Base-by-base conservation (phyloP, 2,113 vertebrate genomes). In the Neolamprologus sp. region DNA sequence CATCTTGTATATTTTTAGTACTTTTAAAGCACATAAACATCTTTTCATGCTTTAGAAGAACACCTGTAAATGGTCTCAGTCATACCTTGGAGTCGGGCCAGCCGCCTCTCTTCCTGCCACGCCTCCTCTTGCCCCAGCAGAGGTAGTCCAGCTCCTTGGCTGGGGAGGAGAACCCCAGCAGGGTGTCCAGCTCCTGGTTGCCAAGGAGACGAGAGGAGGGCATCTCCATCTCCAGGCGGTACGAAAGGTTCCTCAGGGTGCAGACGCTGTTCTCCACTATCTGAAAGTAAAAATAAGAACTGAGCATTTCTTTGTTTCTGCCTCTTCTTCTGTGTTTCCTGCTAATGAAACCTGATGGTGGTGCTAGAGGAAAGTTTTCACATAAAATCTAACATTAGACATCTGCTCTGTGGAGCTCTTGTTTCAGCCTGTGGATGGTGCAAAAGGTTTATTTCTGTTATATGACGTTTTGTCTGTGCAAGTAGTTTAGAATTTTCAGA, bases 191-290 rank as follows among this genome's bases (percentile, higher is more conserved):
- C 83, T 99, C 98, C 63, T 98, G 98, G 84, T 97, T 97, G 30
- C 98, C 97, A 2, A 99, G 96, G 90, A 98, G 96, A 45, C 98
- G 97, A 2, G 98, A 98, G 89, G 98, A 99, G 26, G 99, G 98
- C 93, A 99, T 98, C 95, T 99, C 99, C 90, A 99, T 96, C 87
- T 99, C 98, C 84, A 99, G 94, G 13, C 98, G 98, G 94, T 99
- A 99, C 0, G 99, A 99, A 57, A 99, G 97, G 96, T 99, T 99
- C 92, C 98, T 97, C 96, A 99, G 94, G 40, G 98, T 99, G 89
- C 98, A 99, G 55, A 99, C 98, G 4, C 99, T 99, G 88, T 99
- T 99, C 95, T 99, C 99, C 92, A 99, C 98, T 1, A 99, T 99
- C 99, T 99, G 85, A 86, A 91, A 91, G 5, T 60, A 26, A 45